phyloP scores from a whole-genome alignment of 2,888 invertebrate species.

The Ecliptopera silaceata region DNA sequence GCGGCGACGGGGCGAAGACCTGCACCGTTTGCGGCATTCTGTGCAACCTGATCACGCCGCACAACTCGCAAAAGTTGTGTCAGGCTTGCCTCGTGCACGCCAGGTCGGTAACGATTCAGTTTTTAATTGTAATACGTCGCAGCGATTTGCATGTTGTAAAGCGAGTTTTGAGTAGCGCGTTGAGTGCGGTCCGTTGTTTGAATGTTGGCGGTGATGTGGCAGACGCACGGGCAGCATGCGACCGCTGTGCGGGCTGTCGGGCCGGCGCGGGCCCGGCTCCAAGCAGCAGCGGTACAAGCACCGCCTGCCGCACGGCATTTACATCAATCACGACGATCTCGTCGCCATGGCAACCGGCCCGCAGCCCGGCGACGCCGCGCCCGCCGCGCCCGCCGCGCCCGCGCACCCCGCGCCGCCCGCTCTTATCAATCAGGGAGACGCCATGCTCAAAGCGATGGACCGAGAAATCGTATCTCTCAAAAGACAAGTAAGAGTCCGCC shows the following conservation, averaged over 20 bases:
- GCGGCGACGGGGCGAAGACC: slow-evolving; percentile 74
- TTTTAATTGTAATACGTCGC: slow-evolving; percentile 37
- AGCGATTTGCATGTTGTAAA: slow-evolving; percentile 51
- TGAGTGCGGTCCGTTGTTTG: slow-evolving; percentile 60
- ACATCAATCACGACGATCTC: slow-evolving; percentile 98
- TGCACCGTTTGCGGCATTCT: slow-evolving; percentile 81
- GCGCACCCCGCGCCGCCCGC: slow-evolving; percentile 74
- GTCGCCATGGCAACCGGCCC: slow-evolving; percentile 93
- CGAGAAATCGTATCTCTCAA: slow-evolving; percentile 96
- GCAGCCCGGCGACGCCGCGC: slow-evolving; percentile 79
- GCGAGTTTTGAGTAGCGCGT: slow-evolving; percentile 47
- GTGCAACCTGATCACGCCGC: slow-evolving; percentile 77
- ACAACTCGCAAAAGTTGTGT: slow-evolving; percentile 81
- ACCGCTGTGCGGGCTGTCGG: slow-evolving; percentile 89
- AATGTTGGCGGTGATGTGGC: slow-evolving; percentile 73
- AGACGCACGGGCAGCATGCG: slow-evolving; percentile 92
- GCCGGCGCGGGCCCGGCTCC: slow-evolving; percentile 81
- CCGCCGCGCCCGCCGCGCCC: slow-evolving; percentile 20
- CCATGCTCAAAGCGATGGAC: slow-evolving; percentile 95
- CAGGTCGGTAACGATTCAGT: slow-evolving; percentile 75
- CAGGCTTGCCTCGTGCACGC: slow-evolving; percentile 84
- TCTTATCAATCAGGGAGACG: slow-evolving; percentile 87
- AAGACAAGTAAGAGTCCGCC: slow-evolving; percentile 93
- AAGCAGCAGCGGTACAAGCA: slow-evolving; percentile 86
- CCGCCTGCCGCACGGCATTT: slow-evolving; percentile 97